These are phyloP conservation scores for Nautilus pompilius DNA, from an alignment of 1,140 invertebrate species.

Conservation along the genomic window DNA sequence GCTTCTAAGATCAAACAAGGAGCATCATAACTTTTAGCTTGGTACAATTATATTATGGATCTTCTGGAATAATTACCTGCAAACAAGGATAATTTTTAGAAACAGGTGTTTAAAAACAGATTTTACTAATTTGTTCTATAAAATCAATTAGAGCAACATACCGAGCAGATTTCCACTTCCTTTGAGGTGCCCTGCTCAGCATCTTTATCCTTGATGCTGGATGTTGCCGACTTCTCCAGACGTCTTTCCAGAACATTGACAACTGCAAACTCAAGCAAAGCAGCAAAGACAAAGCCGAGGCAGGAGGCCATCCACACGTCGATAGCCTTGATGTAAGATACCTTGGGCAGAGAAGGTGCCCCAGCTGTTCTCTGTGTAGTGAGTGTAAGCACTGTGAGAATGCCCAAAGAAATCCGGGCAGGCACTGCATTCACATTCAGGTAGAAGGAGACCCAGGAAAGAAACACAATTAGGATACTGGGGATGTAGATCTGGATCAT, in stretches of 20 bases:
- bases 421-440: constrained; percentile 63
- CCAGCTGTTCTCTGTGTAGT: constrained; percentile 32
- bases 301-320: constrained; percentile 34
- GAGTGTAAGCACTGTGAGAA: constrained; percentile 53
- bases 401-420: constrained; percentile 61
- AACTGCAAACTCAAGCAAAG: constrained; percentile 27
- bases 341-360: constrained; percentile 37
- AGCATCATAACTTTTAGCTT: too few relatives aligned
- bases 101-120: too few relatives aligned
- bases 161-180: too few relatives aligned
- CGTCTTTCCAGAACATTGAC: constrained; percentile 23
- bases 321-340: constrained; percentile 42
- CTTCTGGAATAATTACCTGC: too few relatives aligned
- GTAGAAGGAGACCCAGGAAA: constrained; percentile 83
- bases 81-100: too few relatives aligned
- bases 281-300: constrained; percentile 26
- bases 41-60: too few relatives aligned
- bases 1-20: too few relatives aligned
- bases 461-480: constrained; percentile 86
- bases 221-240: not conserved
- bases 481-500: constrained; percentile 90
- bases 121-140: too few relatives aligned
- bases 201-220: constrained; percentile 1
- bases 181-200: not conserved
- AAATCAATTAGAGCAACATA: too few relatives aligned